Percentiles rank a stretch among this genome's conserved stretches.
Conservation (phyloP, 1,140 invertebrate genomes). For the Drosophila oshimai region DNA sequence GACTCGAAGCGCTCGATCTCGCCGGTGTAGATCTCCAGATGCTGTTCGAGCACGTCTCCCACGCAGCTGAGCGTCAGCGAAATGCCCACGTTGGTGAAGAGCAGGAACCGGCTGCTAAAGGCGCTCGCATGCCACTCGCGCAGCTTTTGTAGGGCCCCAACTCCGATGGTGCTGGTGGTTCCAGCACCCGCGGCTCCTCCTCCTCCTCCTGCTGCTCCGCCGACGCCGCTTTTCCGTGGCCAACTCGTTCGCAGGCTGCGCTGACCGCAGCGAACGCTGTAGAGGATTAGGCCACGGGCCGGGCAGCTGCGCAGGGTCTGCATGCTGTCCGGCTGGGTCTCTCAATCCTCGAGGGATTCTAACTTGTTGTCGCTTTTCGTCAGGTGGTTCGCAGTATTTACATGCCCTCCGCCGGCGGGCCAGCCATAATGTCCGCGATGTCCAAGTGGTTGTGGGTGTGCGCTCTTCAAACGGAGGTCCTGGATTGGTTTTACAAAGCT, state of each 20-base stretch:
- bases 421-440: constrained; percentile 12
- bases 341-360: background rate
- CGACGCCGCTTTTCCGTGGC: background rate
- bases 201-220: background rate
- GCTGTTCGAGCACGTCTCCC: constrained; percentile 93
- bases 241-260: constrained; percentile 7
- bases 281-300: constrained; percentile 21
- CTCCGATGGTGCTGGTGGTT: background rate
- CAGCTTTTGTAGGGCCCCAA: constrained; percentile 32
- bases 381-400: constrained; percentile 9
- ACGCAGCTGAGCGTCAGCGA: constrained; percentile 89
- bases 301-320: constrained; percentile 21
- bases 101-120: constrained; percentile 89
- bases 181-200: background rate
- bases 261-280: constrained; percentile 12
- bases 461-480: no score
- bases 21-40: constrained; percentile 89
- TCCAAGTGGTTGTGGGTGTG: background rate
- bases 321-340: constrained; percentile 5
- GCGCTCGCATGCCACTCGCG: constrained; percentile 76
- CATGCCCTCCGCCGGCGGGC: constrained; percentile 10
- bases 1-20: constrained; percentile 86
- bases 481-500: background rate
- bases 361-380: background rate
- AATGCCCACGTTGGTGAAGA: constrained; percentile 93